Base-by-base conservation (phyloP, 1,140 invertebrate species). In the Zaprionus davidi region DNA sequence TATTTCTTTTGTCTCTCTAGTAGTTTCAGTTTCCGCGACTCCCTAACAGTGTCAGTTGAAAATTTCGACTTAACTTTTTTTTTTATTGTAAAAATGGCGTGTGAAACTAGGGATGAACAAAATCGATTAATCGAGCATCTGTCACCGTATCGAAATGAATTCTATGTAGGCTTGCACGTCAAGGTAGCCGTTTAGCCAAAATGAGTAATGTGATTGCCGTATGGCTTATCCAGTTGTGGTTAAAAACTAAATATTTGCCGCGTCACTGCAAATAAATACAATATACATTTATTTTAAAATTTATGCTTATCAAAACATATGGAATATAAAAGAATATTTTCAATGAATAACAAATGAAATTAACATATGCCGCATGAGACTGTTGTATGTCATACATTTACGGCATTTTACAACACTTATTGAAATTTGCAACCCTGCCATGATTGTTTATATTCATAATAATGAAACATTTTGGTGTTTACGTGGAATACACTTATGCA, bases 1-100 rank as follows among this genome's bases (percentile, higher is more conserved):
- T 60, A 57, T 64, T 44, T 31, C 26, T 56, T 34, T 6, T 31
- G 11, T 6, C 4, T 69, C 41, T 63, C 34, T 5, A 22, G 60
- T 46, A 69, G n/a, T 51, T 2, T 11, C 46, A 51, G 11, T 51
- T 64, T 70, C 57, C 12, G 28, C 58, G 56, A 55, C 28, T 36
- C 36, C 55, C 17, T 41, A 26, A 31, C 53, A 55, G 76, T 69
- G 80, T 82, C 83, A 66, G 46, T 75, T 11, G 36, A 75, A 67
- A 78, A 75, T 67, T 34, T 60, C 36, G 28, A 56, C 74, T 59
- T n/a, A 44, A 46, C 17, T 59, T 41, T 66, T 26, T 24, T 24
- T 17, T 66, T 60, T 73, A 71, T 72, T 78, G 74, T 78, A 83
- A 88, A 81, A 88, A 87, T 87, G 84, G 84, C 84, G 83, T 83